Percentiles rank a stretch among this genome's conserved stretches.
These are phyloP conservation scores for Drosophila heteroneura DNA, from an alignment of 2,888 invertebrate species.

Conservation along the genomic window DNA sequence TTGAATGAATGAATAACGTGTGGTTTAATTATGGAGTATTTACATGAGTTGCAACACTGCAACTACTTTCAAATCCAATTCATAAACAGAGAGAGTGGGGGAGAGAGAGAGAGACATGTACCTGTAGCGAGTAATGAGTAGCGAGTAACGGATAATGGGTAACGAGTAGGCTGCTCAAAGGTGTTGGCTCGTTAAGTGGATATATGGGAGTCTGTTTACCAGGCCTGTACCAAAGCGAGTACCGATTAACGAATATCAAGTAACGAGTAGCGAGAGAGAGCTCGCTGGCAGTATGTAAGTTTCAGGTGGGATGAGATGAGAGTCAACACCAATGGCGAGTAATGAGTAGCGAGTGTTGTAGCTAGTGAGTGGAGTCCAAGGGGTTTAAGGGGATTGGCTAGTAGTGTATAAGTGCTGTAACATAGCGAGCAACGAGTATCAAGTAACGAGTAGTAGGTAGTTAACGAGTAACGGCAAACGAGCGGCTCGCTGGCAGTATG, in stretches of 20 bases:
- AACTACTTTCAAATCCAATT: not conserved
- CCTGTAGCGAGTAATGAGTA: slow-evolving; percentile 1
- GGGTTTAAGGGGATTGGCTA: not conserved
- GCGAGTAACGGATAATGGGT: not conserved
- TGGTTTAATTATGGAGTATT: slow-evolving; percentile 1
- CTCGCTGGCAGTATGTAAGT: not conserved
- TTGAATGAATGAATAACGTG: not conserved
- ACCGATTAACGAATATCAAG: slow-evolving; percentile 2
- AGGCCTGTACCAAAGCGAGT: slow-evolving; percentile 12
- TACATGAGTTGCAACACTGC: not conserved
- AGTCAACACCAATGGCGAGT: not conserved
- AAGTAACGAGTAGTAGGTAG: slow-evolving; percentile 1
- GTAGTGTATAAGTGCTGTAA: not conserved
- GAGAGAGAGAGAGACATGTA: not conserved
- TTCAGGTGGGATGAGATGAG: not conserved
- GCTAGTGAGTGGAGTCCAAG: not conserved
- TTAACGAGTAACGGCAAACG: not conserved
- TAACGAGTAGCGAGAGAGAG: not conserved
- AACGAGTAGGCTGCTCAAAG: not conserved
- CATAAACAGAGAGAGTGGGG: not conserved
- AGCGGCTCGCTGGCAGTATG: not conserved
- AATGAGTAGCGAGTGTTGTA: not conserved
- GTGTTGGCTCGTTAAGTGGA: not conserved
- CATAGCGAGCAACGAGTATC: slow-evolving; percentile 5
- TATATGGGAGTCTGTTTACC: not conserved